Conservation (phyloP, 2,888 invertebrate genomes). For the Macrophya alboannulata region DNA sequence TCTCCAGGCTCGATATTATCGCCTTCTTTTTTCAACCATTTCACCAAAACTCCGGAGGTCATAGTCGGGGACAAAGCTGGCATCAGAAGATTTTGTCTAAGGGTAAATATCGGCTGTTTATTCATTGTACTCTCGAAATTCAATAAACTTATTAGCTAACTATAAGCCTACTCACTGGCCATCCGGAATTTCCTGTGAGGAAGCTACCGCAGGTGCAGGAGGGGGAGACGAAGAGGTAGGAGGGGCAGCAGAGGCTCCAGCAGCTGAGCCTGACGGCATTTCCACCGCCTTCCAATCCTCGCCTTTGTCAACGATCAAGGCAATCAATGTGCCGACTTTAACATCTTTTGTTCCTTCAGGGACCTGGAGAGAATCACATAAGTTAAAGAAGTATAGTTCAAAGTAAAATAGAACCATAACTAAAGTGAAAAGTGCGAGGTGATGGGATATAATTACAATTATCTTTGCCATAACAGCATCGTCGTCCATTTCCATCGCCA, state of each 20-base stretch:
- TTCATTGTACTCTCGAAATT: not conserved
- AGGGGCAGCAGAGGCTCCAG: slow-evolving; percentile 57
- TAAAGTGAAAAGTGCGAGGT: not conserved
- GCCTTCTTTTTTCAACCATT: slow-evolving; percentile 83
- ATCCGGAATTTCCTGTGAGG: slow-evolving; percentile 69
- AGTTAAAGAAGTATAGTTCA: slow-evolving; percentile 32
- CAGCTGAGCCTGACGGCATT: slow-evolving; percentile 69
- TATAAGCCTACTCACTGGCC: slow-evolving; percentile 72
- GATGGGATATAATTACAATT: too few species aligned
- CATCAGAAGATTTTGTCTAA: slow-evolving; percentile 80
- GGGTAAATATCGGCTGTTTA: slow-evolving; percentile 31
- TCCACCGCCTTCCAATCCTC: slow-evolving; percentile 84
- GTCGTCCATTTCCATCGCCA: slow-evolving; percentile 84
- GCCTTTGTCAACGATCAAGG: slow-evolving; percentile 83
- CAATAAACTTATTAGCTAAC: too few species aligned
- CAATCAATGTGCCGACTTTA: slow-evolving; percentile 83
- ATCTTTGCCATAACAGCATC: slow-evolving; percentile 85
- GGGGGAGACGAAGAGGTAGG: slow-evolving; percentile 59
- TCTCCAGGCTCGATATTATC: slow-evolving; percentile 83
- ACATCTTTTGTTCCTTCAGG: slow-evolving; percentile 82
- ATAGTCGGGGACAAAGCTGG: slow-evolving; percentile 86
- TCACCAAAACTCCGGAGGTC: slow-evolving; percentile 83
- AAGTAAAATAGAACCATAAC: not conserved
- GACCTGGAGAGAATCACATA: slow-evolving; percentile 71
- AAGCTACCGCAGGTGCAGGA: slow-evolving; percentile 59